These are phyloP conservation scores for Rhinolophus ferrumequinum DNA, from an alignment of 2,113 vertebrate species.

Conservation along the genomic window DNA sequence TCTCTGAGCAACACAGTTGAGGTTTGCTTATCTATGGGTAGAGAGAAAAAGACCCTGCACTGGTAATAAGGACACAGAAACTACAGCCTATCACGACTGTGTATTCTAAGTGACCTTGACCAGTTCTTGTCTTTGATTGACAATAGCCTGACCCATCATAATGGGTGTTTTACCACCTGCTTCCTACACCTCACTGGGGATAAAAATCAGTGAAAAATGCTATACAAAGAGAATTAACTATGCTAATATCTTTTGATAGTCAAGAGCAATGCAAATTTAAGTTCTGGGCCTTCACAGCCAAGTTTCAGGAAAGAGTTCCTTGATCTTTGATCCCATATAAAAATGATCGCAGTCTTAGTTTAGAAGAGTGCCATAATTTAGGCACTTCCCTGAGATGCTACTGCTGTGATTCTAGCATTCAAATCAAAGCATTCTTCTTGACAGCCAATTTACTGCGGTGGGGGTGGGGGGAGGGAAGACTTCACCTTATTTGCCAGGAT, in stretches of 20 bases:
- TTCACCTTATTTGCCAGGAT: neutral
- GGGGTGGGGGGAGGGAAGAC: neutral
- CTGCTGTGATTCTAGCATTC: neutral
- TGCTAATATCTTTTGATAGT: neutral
- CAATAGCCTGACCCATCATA: neutral
- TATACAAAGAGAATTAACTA: conserved; percentile 1
- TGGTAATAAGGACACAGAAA: neutral
- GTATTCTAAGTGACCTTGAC: neutral
- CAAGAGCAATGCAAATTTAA: neutral
- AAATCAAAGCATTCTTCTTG: conserved; percentile 31
- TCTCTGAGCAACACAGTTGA: neutral
- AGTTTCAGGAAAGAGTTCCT: neutral
- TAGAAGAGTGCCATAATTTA: neutral
- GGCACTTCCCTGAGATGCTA: neutral
- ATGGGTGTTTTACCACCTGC: neutral
- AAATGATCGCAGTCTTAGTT: neutral
- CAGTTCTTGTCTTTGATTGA: neutral
- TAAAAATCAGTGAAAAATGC: neutral
- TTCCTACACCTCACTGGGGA: neutral
- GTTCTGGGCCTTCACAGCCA: neutral
- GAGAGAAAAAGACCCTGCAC: neutral
- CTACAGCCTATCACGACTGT: neutral
- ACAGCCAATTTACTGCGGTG: neutral
- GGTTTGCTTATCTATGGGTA: neutral
- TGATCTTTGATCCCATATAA: neutral